Percentiles rank a stretch among this genome's conserved stretches.
phyloP scores from a whole-genome alignment of 2,113 vertebrate species.

The Urocynchramus pylzowi region DNA sequence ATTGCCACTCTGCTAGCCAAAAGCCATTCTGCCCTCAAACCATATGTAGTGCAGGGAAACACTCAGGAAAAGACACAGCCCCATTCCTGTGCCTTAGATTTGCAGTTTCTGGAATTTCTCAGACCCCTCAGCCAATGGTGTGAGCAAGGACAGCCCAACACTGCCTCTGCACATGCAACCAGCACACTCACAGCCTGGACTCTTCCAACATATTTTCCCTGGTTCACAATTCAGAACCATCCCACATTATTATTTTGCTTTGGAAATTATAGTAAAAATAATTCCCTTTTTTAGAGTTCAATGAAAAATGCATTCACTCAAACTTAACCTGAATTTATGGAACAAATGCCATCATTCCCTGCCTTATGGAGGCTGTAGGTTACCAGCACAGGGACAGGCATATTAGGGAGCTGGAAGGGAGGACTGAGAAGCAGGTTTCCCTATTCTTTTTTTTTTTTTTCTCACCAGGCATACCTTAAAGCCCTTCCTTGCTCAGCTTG shows the following conservation, averaged over 20 bases:
- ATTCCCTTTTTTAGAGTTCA: neutral
- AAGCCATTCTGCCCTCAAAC: neutral
- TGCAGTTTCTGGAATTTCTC: neutral
- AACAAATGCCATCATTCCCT: neutral
- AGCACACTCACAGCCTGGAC: neutral
- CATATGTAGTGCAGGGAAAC: neutral
- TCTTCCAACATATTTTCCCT: neutral
- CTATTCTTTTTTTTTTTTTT: neutral
- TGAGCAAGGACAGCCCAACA: neutral
- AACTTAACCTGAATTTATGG: neutral
- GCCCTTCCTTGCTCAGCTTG: neutral
- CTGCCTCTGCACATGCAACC: fast-evolving
- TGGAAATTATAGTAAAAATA: neutral
- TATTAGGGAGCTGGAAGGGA: neutral
- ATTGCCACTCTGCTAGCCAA: neutral
- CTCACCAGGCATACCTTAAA: neutral
- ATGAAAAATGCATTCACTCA: neutral
- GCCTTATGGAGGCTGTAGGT: neutral
- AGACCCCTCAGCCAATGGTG: fast-evolving
- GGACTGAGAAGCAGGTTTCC: neutral
- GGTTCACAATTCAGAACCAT: neutral
- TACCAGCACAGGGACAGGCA: neutral
- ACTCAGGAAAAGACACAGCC: neutral
- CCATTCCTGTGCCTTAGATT: neutral
- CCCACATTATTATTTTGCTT: neutral